Conservation (phyloP, 2,888 invertebrate genomes). For the Sesia apiformis region DNA sequence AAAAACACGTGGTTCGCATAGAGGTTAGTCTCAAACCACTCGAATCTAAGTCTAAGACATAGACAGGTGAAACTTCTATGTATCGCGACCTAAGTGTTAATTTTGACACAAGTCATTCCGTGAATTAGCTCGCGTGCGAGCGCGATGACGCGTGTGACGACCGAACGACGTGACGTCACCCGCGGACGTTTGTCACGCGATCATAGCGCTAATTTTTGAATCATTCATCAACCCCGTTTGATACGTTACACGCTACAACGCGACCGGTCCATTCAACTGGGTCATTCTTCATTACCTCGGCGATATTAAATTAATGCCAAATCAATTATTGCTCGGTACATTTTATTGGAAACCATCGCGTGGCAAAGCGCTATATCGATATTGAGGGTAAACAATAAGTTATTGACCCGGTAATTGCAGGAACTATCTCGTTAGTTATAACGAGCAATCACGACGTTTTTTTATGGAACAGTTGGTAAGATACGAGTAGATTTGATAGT, state of each 20-base stretch:
- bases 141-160: neutral
- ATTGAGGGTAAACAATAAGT: conserved; percentile 23
- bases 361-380: conserved; percentile 18
- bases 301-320: conserved; percentile 2
- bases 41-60: no score
- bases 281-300: conserved; percentile 30
- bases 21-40: no score
- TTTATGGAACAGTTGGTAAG: no score
- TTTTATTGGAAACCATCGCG: conserved; percentile 19
- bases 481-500: no score
- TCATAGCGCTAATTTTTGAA: conserved; percentile 24
- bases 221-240: conserved; percentile 37
- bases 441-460: neutral
- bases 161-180: neutral
- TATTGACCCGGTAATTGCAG: conserved; percentile 10
- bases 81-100: no score
- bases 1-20: no score
- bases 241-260: conserved; percentile 28
- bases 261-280: conserved; percentile 26
- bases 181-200: conserved; percentile 5
- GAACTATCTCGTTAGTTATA: neutral
- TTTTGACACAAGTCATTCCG: no score
- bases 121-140: neutral
- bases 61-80: no score
- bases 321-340: neutral